Percentiles rank a stretch among this genome's conserved stretches.
These are phyloP conservation scores for Sepioteuthis lessoniana DNA, from an alignment of 2,888 invertebrate species.

Conservation along the genomic window DNA sequence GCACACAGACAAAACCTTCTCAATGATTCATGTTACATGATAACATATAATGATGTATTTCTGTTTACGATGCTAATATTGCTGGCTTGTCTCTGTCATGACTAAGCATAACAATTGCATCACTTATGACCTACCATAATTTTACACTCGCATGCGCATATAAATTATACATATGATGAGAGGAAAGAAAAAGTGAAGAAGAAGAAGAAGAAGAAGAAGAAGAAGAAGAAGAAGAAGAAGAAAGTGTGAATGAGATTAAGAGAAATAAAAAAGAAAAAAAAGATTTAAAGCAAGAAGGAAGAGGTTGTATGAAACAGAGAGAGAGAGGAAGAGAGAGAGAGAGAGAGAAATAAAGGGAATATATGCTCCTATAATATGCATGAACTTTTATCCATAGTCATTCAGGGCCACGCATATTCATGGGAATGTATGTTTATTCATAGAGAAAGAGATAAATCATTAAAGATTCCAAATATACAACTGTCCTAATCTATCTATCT, in stretches of 20 bases:
- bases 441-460: no score
- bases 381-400: background rate
- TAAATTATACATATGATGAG: background rate
- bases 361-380: no score
- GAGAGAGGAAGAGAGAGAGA: background rate
- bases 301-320: no score
- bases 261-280: no score
- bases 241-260: background rate
- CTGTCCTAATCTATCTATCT: no score
- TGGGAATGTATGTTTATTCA: no score
- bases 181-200: background rate
- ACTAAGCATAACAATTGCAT: background rate
- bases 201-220: background rate
- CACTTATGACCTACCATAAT: conserved; percentile 33
- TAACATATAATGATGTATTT: background rate
- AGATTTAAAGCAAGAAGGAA: no score
- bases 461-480: no score
- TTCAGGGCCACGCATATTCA: background rate
- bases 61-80: background rate
- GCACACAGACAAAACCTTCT: background rate
- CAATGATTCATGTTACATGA: background rate
- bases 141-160: background rate
- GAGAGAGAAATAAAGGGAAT: background rate
- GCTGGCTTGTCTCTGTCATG: background rate
- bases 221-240: background rate